Percentiles rank a stretch among this genome's conserved stretches.
phyloP scores from a whole-genome alignment of 2,797 vertebrate species.

The Siniperca scherzeri region DNA sequence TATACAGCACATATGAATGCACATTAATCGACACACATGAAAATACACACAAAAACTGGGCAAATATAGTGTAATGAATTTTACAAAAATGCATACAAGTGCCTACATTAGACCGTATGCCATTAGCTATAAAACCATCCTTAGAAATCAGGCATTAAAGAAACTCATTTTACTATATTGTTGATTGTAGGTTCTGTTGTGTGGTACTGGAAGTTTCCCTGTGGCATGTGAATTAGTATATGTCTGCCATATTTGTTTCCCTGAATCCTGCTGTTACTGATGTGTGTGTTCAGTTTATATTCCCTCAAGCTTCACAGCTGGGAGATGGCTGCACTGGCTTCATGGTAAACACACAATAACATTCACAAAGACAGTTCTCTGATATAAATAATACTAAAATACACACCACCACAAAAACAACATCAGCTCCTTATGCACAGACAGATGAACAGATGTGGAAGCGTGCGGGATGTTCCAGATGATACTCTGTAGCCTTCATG shows the following conservation, averaged over 20 bases:
- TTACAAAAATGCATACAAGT: constrained; percentile 14
- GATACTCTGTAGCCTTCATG: neutral
- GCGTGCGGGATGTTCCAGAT: constrained; percentile 19
- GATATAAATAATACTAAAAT: neutral
- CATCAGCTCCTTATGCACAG: constrained; percentile 6
- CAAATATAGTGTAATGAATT: neutral
- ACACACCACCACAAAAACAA: neutral
- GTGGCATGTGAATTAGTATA: neutral
- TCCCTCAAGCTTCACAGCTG: constrained; percentile 22
- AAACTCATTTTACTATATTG: neutral
- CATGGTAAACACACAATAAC: constrained; percentile 13
- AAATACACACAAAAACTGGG: neutral
- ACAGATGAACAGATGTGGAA: constrained; percentile 18
- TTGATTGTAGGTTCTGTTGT: constrained; percentile 2
- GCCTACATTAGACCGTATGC: neutral
- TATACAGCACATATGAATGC: constrained; percentile 55
- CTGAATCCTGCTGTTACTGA: neutral
- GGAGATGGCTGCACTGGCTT: neutral
- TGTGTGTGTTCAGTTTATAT: neutral
- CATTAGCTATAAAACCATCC: neutral
- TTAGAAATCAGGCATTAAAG: neutral
- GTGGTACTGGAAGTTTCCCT: neutral
- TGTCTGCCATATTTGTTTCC: constrained; percentile 16
- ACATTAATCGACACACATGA: neutral
- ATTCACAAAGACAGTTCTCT: neutral